Conservation (phyloP, 2,888 invertebrate genomes). For the Andrena marginata region DNA sequence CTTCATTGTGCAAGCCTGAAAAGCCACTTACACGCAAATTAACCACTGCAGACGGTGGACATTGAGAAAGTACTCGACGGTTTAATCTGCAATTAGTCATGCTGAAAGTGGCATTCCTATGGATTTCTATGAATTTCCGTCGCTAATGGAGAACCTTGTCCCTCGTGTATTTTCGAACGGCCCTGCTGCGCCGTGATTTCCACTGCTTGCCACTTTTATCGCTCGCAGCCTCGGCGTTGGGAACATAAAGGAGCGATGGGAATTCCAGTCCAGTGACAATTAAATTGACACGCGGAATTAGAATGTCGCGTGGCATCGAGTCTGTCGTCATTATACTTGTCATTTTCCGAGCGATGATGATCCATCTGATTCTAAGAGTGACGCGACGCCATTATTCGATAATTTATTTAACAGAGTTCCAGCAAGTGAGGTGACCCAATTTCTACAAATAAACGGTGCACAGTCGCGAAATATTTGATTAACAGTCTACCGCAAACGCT, state of each 20-base stretch:
- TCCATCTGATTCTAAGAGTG: neutral
- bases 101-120: neutral
- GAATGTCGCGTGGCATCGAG: slow-evolving; percentile 26
- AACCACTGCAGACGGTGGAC: neutral
- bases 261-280: slow-evolving; percentile 38
- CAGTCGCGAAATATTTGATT: neutral
- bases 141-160: neutral
- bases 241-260: slow-evolving; percentile 30
- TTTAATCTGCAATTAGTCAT: slow-evolving; percentile 6
- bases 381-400: neutral
- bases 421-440: neutral
- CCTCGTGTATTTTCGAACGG: neutral
- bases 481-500: slow-evolving; percentile 2
- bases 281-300: slow-evolving; percentile 28
- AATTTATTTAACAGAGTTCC: neutral
- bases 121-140: neutral
- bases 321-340: slow-evolving; percentile 6
- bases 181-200: slow-evolving; percentile 18
- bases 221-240: neutral
- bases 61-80: slow-evolving; percentile 3
- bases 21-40: neutral
- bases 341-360: slow-evolving; percentile 1
- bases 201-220: slow-evolving; percentile 1
- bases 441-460: slow-evolving; percentile 2
- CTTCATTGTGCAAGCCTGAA: neutral